Base-by-base conservation (phyloP, 2,113 vertebrate genomes). In the Sylvia atricapilla region DNA sequence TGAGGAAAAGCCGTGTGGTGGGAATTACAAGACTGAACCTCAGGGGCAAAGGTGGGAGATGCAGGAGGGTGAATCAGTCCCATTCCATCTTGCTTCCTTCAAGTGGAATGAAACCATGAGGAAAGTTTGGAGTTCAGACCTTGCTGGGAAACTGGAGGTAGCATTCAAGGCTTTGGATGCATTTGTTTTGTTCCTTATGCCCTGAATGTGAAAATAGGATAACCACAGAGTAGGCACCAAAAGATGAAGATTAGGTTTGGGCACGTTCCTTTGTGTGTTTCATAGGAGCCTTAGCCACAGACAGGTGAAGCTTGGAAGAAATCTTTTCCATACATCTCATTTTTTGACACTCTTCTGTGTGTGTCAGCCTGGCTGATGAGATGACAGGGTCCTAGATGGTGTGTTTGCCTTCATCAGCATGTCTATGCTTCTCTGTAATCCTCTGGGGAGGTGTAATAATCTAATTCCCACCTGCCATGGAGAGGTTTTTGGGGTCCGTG, bases 361-460 rank as follows among this genome's bases (percentile, higher is more conserved):
- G 28, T 55, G n/a, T 22, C 63, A 41, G 21, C 60, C 50, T 0
- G 1, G 50, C 46, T 11, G 4, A 1, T 28, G 1, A 0, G 0
- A 35, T 37, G 55, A 17, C 39, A 18, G 41, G 5, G 33, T 72
- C 46, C 63, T 78, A 79, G 23, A 7, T 39, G 30, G 27, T 46
- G 37, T 31, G 14, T 69, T 31, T 43, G 64, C 19, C 30, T 60
- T 74, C 3, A n/a, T 25, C 39, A 8, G 16, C 10, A 4, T 37
- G 33, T 53, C 58, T 23, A 0, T 19, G 28, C 68, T 80, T 9
- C 28, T 46, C 25, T 33, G 49, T 27, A 23, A 22, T 37, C 14
- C 25, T 18, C n/a, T 7, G 24, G 10, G 47, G 75, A 46, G 18
- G 6, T 22, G n/a, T 5, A 44, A 64, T 53, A 62, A 30, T 11